Evolutionary conservation across 2,888 invertebrate genomes (phyloP), one percentile per base, ranked within the genome.

Genomic region (Ectobius pallidus): DNA sequence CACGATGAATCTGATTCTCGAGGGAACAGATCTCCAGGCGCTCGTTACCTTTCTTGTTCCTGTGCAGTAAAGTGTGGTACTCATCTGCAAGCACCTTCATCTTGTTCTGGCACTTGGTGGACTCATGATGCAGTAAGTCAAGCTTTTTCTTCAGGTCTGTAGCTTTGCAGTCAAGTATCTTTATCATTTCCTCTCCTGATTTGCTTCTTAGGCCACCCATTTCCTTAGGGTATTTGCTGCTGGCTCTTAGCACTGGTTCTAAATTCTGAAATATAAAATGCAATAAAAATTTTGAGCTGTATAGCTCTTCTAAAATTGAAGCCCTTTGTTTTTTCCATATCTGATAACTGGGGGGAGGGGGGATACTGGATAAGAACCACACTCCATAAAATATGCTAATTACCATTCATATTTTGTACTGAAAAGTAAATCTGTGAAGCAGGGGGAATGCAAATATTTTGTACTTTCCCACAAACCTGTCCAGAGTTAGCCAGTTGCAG

Each of bases 1-100:
- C 89, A 74, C 91, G 90, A 80, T 94, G 93, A 73, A 94, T 91
- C 80, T 91, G 91, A 80, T 94, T 94, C 82, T 94, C 94, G 76
- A 94, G 82, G 77, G 90, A 89, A 4, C 90, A 79, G 55, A 84
- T 82, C 79, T 81, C 80, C 85, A 85, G 76, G 9, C 61, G 30
- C 18, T 49, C 20, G 30, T 63, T 58, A 32, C 58, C 25, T 11
- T 18, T 22, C 6, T 61, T 32, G 16, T 69, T 72, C n/a, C 63
- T 70, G 6, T 77, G 79, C 67, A 80, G 77, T 22, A 84, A 77
- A 73, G 81, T 79, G 68, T 81, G 79, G 69, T 82, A 82, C 69
- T 83, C 81, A 44, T 78, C 78, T 61, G 81, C 76, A 18, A 83
- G 78, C 42, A 75, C 72, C 22, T 79, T 77, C 61, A 84, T 78